Conservation (phyloP, 92 coral and sea anemone species). For the Actinernus sp. region DNA sequence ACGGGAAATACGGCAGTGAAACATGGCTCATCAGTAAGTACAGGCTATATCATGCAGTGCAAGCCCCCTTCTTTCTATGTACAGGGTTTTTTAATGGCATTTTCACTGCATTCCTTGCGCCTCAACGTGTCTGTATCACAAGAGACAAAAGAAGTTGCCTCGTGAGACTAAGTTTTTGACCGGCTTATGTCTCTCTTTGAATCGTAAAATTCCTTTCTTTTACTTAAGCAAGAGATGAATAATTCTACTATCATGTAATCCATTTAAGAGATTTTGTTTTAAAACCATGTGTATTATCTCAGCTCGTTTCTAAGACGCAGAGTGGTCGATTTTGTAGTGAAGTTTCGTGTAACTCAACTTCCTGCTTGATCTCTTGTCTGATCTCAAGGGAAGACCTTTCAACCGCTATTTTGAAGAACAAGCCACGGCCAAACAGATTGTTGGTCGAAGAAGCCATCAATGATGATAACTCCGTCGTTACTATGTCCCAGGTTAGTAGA, state of each 20-base stretch:
- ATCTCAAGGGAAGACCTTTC: constrained; percentile 92
- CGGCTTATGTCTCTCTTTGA: neutral
- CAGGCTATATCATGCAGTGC: neutral
- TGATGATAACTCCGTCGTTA: constrained; percentile 98
- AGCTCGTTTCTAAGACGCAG: too few relatives aligned
- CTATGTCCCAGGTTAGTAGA: constrained; percentile 94
- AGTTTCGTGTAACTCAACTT: constrained; percentile 25
- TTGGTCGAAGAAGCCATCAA: constrained; percentile 98
- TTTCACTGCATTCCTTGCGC: neutral
- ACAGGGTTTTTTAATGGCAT: too few relatives aligned
- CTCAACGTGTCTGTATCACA: neutral
- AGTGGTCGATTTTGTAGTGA: too few relatives aligned
- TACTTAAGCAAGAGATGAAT: neutral
- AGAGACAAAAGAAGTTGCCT: constrained; percentile 37
- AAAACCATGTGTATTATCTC: too few relatives aligned
- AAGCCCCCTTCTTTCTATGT: too few relatives aligned
- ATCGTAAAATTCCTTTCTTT: neutral
- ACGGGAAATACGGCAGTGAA: constrained; percentile 6
- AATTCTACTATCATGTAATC: too few relatives aligned
- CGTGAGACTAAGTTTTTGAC: constrained; percentile 19
- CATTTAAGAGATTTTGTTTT: too few relatives aligned
- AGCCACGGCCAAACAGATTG: constrained; percentile 91
- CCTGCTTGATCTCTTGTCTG: constrained; percentile 51
- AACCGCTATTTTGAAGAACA: constrained; percentile 95
- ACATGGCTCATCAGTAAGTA: constrained; percentile 83